Evolutionary conservation across 2,888 invertebrate species (phyloP).

Genomic region (Athrips mouffetella): DNA sequence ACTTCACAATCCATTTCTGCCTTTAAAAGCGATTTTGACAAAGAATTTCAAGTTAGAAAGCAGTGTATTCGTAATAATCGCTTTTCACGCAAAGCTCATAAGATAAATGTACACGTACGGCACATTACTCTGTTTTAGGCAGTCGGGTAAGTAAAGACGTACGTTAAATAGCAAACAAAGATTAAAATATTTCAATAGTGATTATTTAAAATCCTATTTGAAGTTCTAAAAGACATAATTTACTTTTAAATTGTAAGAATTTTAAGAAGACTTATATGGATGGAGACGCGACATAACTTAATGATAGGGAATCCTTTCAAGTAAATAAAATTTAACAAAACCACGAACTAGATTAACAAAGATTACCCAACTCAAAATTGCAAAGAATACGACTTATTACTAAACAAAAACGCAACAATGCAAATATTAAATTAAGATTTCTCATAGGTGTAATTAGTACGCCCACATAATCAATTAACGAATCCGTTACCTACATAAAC

Average conservation of each 20-base stretch:
- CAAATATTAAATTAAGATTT: background rate
- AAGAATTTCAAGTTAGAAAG: background rate
- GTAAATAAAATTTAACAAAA: too few relatives aligned
- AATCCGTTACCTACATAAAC: background rate
- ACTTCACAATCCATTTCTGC: background rate
- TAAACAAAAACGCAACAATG: background rate
- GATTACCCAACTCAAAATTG: background rate
- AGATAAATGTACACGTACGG: conserved; percentile 1
- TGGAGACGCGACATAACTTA: too few relatives aligned
- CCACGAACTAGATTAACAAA: too few relatives aligned
- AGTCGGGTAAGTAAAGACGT: conserved; percentile 10
- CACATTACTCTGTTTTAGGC: conserved; percentile 9
- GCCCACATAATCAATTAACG: conserved; percentile 3
- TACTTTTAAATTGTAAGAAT: too few relatives aligned
- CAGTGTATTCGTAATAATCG: background rate
- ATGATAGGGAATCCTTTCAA: too few relatives aligned
- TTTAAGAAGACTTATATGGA: too few relatives aligned
- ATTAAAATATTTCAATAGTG: background rate
- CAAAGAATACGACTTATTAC: background rate
- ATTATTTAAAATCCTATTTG: background rate
- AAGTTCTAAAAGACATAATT: too few relatives aligned
- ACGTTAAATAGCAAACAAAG: conserved; percentile 3
- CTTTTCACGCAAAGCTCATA: background rate
- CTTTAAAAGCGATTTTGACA: background rate
- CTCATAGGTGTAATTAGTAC: background rate